These are phyloP conservation scores for Bubo bubo DNA, from an alignment of 2,113 vertebrate species.

Conservation along the genomic window DNA sequence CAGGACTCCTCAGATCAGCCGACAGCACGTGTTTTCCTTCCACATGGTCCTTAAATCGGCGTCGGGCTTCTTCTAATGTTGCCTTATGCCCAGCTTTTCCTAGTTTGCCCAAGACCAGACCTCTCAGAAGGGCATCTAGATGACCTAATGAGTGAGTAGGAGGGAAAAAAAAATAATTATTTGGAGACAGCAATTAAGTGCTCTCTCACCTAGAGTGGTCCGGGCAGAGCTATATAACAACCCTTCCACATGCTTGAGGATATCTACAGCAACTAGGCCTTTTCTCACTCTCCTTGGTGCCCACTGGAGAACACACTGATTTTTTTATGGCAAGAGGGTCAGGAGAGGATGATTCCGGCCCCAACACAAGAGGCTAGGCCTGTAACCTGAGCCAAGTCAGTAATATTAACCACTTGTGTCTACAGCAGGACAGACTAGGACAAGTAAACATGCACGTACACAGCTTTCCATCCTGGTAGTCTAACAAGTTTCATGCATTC, in stretches of 20 bases:
- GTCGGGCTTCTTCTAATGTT: slow-evolving; percentile 92
- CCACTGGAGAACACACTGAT: neutral
- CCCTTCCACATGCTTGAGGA: neutral
- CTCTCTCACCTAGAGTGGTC: neutral
- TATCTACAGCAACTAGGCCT: neutral
- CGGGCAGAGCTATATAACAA: neutral
- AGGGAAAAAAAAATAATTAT: neutral
- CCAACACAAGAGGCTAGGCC: neutral
- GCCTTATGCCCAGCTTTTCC: slow-evolving; percentile 96
- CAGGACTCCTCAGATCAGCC: slow-evolving; percentile 94
- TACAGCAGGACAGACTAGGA: neutral
- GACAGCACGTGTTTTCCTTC: slow-evolving; percentile 88
- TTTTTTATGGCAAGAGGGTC: neutral
- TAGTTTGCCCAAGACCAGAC: slow-evolving; percentile 92
- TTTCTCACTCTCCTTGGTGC: neutral
- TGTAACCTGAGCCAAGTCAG: neutral
- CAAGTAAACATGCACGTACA: rapidly evolving
- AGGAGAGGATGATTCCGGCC: neutral
- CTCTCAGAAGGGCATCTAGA: slow-evolving; percentile 89
- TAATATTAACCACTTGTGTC: neutral
- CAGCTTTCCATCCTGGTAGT: neutral
- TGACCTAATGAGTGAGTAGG: slow-evolving; percentile 79
- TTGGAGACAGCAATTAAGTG: neutral
- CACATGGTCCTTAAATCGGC: slow-evolving; percentile 94
- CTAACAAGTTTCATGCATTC: neutral